These are phyloP conservation scores for Coccyzus lansbergi DNA, from an alignment of 2,797 vertebrate species.

Conservation along the genomic window DNA sequence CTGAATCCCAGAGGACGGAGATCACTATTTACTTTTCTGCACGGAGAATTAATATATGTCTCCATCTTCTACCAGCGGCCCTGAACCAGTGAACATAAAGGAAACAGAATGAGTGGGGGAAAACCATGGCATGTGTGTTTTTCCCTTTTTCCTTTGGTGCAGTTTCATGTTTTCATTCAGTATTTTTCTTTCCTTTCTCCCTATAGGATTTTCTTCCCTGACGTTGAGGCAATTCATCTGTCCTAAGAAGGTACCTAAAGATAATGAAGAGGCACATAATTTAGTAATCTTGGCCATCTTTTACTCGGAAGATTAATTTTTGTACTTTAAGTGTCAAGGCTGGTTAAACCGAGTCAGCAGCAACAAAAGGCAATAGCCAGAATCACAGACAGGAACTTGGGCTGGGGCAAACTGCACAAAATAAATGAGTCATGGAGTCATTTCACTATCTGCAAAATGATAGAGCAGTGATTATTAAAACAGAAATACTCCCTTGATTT, in stretches of 20 bases:
- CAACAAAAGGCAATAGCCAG: not conserved
- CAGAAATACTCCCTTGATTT: conserved; percentile 43
- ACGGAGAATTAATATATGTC: conserved; percentile 79
- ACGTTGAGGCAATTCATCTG: conserved; percentile 57
- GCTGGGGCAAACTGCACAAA: conserved; percentile 14
- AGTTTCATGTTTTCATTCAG: conserved; percentile 39
- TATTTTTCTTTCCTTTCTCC: conserved; percentile 57
- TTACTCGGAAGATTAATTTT: conserved; percentile 71
- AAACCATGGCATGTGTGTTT: conserved; percentile 39
- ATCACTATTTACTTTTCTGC: conserved; percentile 78
- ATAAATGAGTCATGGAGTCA: conserved; percentile 11
- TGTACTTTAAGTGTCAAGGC: conserved; percentile 66
- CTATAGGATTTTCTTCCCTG: conserved; percentile 63
- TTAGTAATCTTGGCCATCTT: conserved; percentile 63
- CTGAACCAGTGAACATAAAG: conserved; percentile 61
- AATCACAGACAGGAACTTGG: conserved; percentile 43
- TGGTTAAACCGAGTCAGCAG: conserved; percentile 65
- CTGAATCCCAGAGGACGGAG: conserved; percentile 58
- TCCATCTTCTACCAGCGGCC: conserved; percentile 74
- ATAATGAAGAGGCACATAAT: conserved; percentile 65
- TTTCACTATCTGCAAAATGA: conserved; percentile 43
- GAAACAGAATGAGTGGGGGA: conserved; percentile 65
- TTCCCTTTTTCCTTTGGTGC: conserved; percentile 58
- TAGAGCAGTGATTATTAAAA: conserved; percentile 64
- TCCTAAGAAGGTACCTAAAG: conserved; percentile 57